These are phyloP conservation scores for Coendou prehensilis DNA, from an alignment of 2,797 vertebrate genomes.

Conservation along the genomic window DNA sequence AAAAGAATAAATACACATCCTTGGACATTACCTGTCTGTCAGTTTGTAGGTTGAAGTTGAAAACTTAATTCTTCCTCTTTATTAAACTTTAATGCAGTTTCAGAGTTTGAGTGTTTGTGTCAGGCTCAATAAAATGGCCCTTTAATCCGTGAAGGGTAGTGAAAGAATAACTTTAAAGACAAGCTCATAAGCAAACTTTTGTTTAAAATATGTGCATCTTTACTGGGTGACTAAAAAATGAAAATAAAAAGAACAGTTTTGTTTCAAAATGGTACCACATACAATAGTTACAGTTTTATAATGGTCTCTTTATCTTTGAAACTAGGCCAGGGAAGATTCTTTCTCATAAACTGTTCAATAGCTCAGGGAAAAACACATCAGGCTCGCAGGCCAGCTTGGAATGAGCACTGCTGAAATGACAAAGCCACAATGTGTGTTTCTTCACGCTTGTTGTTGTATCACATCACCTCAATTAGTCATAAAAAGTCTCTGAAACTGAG, in stretches of 20 bases:
- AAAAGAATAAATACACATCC: background rate
- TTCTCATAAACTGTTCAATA: background rate
- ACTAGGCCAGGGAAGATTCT: background rate
- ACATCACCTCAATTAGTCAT: background rate
- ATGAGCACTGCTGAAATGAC: background rate
- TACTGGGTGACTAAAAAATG: background rate
- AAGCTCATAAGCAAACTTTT: background rate
- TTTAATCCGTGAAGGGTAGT: background rate
- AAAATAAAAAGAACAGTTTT: background rate
- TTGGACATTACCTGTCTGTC: background rate
- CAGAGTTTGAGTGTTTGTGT: background rate
- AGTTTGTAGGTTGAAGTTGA: background rate
- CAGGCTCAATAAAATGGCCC: background rate
- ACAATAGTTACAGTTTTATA: background rate
- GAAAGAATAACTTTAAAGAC: background rate
- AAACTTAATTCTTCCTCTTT: constrained; percentile 1
- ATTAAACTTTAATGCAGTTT: background rate
- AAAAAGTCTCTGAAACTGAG: background rate
- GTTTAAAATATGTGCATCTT: background rate
- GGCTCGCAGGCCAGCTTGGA: background rate
- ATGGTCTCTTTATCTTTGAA: background rate
- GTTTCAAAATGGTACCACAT: background rate
- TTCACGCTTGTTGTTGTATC: background rate
- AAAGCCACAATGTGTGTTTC: background rate
- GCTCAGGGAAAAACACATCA: background rate